These are phyloP conservation scores for Gouania willdenowi DNA, from an alignment of 2,797 vertebrate species.

Conservation along the genomic window DNA sequence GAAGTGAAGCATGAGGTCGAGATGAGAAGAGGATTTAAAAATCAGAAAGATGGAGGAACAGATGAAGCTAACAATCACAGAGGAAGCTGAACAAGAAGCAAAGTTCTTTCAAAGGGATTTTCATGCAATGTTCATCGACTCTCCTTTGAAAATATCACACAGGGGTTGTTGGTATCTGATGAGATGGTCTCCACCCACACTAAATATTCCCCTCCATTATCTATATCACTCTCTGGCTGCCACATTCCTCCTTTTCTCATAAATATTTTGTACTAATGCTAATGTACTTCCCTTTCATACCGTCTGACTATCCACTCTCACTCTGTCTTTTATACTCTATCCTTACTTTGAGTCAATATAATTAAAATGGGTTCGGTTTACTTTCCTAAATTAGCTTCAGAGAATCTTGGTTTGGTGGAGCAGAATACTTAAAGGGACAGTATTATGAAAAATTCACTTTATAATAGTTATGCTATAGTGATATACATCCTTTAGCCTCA, in stretches of 20 bases:
- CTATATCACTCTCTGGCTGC: slow-evolving; percentile 5
- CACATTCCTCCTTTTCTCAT: background rate
- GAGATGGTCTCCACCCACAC: background rate
- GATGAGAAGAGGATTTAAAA: slow-evolving; percentile 5
- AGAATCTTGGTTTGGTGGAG: slow-evolving; percentile 1
- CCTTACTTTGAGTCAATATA: slow-evolving; percentile 2
- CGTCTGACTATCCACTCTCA: background rate
- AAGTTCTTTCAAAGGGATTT: no score
- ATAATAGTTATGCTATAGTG: no score
- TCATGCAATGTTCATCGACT: no score
- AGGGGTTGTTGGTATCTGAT: background rate
- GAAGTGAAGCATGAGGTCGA: slow-evolving; percentile 8
- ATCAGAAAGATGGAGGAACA: slow-evolving; percentile 1
- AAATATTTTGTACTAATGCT: background rate
- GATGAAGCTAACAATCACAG: slow-evolving; percentile 15
- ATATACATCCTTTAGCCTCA: no score
- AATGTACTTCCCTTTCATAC: background rate
- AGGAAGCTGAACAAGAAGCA: background rate
- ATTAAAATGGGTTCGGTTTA: slow-evolving; percentile 1
- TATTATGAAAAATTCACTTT: no score
- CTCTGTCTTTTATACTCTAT: background rate
- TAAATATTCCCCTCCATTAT: slow-evolving; percentile 1
- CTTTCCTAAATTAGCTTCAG: background rate
- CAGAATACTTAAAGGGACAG: background rate
- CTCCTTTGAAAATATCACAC: slow-evolving; percentile 6